A percentile compares a stretch with the other conserved stretches of the same genome.
Conservation (phyloP, 1,140 invertebrate genomes). For the Drosophila ananassae region DNA sequence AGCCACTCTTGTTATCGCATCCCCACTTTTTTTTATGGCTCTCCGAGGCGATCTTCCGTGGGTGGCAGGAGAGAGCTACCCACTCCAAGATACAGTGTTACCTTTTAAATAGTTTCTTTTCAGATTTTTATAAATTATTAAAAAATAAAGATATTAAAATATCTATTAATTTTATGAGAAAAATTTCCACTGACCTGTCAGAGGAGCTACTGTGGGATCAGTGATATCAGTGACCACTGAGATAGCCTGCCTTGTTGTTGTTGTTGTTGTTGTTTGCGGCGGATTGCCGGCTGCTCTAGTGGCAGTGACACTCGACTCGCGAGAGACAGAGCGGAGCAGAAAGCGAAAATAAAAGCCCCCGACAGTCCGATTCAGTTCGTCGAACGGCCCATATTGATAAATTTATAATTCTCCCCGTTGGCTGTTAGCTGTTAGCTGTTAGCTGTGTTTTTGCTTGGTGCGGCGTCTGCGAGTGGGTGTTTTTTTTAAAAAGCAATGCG, state of each 20-base stretch:
- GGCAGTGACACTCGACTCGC: constrained; percentile 69
- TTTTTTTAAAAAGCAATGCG: constrained; percentile 25
- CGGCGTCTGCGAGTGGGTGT: constrained; percentile 31
- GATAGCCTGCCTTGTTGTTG: constrained; percentile 23
- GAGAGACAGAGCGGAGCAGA: constrained; percentile 22
- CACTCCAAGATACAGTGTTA: constrained; percentile 10
- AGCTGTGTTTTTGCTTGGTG: no score
- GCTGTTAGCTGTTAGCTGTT: neutral
- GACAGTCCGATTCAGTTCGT: constrained; percentile 61
- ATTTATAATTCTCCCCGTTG: constrained; percentile 39
- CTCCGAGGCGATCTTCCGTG: constrained; percentile 43
- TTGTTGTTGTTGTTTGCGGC: constrained; percentile 31
- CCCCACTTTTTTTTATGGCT: constrained; percentile 33
- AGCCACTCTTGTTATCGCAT: constrained; percentile 68
- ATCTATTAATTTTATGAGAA: no score
- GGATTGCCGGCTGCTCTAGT: constrained; percentile 56
- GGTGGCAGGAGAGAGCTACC: constrained; percentile 13
- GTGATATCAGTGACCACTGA: neutral
- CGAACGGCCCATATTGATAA: constrained; percentile 61
- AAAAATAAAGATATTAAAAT: no score
- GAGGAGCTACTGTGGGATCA: neutral
- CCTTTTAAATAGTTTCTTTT: no score
- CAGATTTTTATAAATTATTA: no score
- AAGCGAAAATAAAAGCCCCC: constrained; percentile 18
- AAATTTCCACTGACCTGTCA: no score